Conservation (phyloP, 2,113 vertebrate species). For the Charina bottae region DNA sequence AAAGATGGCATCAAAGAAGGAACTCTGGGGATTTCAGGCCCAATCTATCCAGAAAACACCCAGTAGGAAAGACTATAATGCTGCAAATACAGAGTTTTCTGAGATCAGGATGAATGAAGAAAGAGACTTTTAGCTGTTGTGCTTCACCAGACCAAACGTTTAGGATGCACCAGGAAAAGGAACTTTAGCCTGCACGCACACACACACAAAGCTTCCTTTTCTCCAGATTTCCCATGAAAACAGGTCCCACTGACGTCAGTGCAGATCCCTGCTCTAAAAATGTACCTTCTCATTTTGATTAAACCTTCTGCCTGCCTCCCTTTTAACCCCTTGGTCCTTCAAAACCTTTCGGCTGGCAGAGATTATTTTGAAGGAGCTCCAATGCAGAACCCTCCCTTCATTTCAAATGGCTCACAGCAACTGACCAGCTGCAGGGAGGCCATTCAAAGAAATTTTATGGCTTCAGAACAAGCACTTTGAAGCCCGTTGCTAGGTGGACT, state of each 20-base stretch:
- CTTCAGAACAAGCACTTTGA: conserved; percentile 37
- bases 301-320: not conserved
- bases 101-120: not conserved
- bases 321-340: not conserved
- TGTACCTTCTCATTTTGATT: not conserved
- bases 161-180: too few relatives aligned
- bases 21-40: not conserved
- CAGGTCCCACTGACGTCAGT: not conserved
- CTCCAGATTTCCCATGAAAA: not conserved
- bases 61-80: not conserved
- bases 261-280: not conserved
- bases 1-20: not conserved
- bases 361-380: conserved; percentile 32
- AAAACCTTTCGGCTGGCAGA: not conserved
- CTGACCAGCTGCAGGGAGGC: conserved; percentile 38
- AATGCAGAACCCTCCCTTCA: conserved; percentile 10
- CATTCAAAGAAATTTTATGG: not conserved
- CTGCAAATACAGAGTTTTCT: not conserved
- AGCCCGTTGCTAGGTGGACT: conserved; percentile 33
- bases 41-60: not conserved
- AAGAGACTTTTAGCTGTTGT: not conserved
- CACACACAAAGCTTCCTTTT: not conserved
- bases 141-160: not conserved
- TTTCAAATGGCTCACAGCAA: conserved; percentile 29
- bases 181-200: not conserved